Base-by-base conservation (phyloP, 2,888 invertebrate genomes). In the Mactromeris polynyma region DNA sequence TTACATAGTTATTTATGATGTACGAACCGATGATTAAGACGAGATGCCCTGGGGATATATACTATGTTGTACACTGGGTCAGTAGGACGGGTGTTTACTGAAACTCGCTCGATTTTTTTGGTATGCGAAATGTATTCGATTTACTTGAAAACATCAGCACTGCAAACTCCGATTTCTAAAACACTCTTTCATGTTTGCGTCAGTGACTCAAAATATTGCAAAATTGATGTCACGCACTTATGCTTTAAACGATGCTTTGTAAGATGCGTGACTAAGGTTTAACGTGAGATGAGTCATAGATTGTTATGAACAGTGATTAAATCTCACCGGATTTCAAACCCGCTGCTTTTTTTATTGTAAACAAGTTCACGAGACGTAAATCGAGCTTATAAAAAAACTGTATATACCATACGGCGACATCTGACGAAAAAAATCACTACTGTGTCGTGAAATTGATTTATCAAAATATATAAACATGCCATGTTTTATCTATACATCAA, bases 401-500 rank as follows among this genome's bases (percentile, higher is more conserved):
- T 6, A 19, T 33, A 73, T 19, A 33, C 19, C 31, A 73, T 19
- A 17, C 14, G 73, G 36, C 36, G 17, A 33, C 73, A 73, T 26
- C 11, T 73, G 26, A 73, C 17, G 14, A 33, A 14, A 33, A 6
- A 36, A 69, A 11, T 19, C 73, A 36, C 33, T 9, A 17, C 1
- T 33, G 36, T 36, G 9, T 73, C 33, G 17, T 33, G 11, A 73
- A 17, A 33, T 73, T 73, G 33, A 73, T 17, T 19, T 36, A 73
- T 73, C 73, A 33, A 17, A 19, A 19, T 6, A 11, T 19, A 36
- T 73, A 64, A 64, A 64, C 58, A 64, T 26, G 58, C 26, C 58
- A 64, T 64, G 58, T 64, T 64, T 64, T 64, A 64, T 64, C 58
- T n/a, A 9, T 26, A 64, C 26, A 64, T 64, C 58, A 64, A 64